phyloP scores from a whole-genome alignment of 2,888 invertebrate genomes.

The Camptogramma bilineatum region DNA sequence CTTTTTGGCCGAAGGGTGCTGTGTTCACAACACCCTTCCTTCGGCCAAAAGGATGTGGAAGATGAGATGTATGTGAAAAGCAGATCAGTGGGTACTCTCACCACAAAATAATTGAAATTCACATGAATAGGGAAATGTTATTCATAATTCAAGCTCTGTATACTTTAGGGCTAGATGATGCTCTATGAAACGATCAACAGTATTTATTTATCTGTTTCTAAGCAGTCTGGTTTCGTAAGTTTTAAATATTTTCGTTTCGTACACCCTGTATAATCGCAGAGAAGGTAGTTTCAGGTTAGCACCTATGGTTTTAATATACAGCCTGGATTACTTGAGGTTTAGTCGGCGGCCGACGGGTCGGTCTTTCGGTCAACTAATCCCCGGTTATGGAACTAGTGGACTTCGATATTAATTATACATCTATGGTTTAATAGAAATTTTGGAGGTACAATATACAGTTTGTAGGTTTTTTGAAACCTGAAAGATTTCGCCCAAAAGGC shows the following conservation, averaged over 20 bases:
- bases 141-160: no score
- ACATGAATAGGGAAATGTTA: no score
- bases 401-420: slow-evolving; percentile 57
- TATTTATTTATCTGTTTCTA: no score
- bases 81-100: no score
- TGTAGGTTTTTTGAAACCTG: background rate
- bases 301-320: slow-evolving; percentile 76
- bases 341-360: slow-evolving; percentile 64
- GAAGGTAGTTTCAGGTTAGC: slow-evolving; percentile 74
- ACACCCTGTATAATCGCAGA: slow-evolving; percentile 41
- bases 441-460: slow-evolving; percentile 15
- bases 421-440: slow-evolving; percentile 29
- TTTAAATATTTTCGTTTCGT: background rate
- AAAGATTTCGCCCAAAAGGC: background rate
- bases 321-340: slow-evolving; percentile 82
- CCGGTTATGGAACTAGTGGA: slow-evolving; percentile 67
- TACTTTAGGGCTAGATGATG: no score
- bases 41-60: no score
- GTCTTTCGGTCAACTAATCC: slow-evolving; percentile 79
- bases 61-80: no score
- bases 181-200: no score
- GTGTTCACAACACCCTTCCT: no score
- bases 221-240: no score
- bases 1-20: no score
- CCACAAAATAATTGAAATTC: no score